Conservation (phyloP, 2,113 vertebrate species). For the Barnardius zonarius region DNA sequence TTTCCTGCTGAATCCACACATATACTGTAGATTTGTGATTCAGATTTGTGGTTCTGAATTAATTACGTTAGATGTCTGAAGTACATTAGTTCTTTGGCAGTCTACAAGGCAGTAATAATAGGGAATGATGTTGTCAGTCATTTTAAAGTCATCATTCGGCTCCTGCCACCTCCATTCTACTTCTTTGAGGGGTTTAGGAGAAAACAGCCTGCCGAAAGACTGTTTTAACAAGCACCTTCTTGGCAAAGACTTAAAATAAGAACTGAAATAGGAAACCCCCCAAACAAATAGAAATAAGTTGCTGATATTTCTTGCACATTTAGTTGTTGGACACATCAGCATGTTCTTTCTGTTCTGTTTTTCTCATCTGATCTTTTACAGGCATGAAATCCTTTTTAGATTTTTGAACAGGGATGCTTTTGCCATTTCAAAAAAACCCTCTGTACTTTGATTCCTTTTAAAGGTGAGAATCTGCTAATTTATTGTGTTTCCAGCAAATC, state of each 20-base stretch:
- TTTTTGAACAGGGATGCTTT: neutral
- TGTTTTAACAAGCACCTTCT: conserved; percentile 48
- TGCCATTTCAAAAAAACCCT: neutral
- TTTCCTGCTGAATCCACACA: conserved; percentile 68
- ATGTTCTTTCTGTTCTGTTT: neutral
- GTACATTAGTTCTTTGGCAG: conserved; percentile 71
- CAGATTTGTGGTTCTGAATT: conserved; percentile 73
- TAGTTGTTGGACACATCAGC: neutral
- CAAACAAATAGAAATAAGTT: conserved; percentile 49
- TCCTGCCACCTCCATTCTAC: conserved; percentile 64
- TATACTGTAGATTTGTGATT: conserved; percentile 72
- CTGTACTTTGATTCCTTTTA: neutral
- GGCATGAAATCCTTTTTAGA: neutral
- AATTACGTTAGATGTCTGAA: conserved; percentile 74
- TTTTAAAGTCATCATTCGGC: conserved; percentile 63
- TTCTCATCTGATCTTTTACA: neutral
- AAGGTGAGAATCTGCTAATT: neutral
- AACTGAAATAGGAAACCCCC: neutral
- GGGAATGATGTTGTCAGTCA: conserved; percentile 76
- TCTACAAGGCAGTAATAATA: conserved; percentile 71
- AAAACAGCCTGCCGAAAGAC: conserved; percentile 35
- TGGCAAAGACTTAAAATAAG: conserved; percentile 45
- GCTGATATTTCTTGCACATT: conserved; percentile 19
- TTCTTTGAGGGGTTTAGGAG: conserved; percentile 24
- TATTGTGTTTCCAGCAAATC: neutral